Base-by-base conservation (phyloP, 2,797 vertebrate genomes). In the Pelobates cultripes region DNA sequence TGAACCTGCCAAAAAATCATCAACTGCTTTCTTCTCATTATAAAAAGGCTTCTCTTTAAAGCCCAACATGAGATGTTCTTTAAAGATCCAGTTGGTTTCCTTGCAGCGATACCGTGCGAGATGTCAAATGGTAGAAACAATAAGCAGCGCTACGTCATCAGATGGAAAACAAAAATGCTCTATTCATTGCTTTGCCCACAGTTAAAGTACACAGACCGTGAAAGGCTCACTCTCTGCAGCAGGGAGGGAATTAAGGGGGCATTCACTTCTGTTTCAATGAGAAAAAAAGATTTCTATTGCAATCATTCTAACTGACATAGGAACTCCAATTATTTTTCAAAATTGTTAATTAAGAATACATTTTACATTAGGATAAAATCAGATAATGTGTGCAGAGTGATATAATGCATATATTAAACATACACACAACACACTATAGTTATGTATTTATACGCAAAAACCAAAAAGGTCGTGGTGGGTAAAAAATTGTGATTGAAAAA, bases 241-340 rank as follows among this genome's bases (percentile, higher is more conserved):
- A n/a, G 45, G 47, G 44, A 28, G 41, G 80, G 69, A 43, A 77
- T 77, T 77, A 68, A 66, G 57, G 69, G 45, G 3, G 15, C 61
- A 82, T 72, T 82, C 44, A 67, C 47, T 53, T 7, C n/a, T 44
- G 61, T 68, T 57, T 66, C 43, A 44, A 61, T 72, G 71, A 7
- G 57, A 66, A 72, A 81, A 10, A 75, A 63, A 75, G 44, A 63
- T 70, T 75, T 70, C 68, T 71, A 57, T 75, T 81, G 9, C 53
- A 44, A 4, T 14, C 42, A 53, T 5, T 17, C 71, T 53, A 70
- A 57, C 28, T 55, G 72, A 3, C 2, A 44, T 47, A 77, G 76
- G 40, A 15, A n/a, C 17, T 28, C 75, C 57, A 14, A 44, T 64
- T 77, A 57, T 70, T 73, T 43, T 45, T 28, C 28, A 55, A 70